Evolutionary conservation across 2,113 vertebrate genomes (phyloP).

Genomic region (Pangasianodon gigas): DNA sequence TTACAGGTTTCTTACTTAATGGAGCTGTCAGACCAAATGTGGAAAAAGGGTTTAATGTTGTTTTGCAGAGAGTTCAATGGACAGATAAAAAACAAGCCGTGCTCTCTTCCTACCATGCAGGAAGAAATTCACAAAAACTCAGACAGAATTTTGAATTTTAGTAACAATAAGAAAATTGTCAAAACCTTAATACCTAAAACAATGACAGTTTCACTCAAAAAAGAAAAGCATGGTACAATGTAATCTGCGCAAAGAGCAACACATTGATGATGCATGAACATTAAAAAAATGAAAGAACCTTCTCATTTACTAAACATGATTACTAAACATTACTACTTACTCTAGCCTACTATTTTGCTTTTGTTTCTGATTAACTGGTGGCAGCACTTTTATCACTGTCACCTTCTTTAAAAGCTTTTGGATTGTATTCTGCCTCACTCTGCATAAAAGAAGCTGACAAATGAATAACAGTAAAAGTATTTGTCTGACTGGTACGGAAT

Average conservation of each 20-base stretch:
- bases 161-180: too few relatives aligned
- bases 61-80: too few relatives aligned
- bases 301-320: background rate
- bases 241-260: too few relatives aligned
- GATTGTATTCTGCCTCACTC: background rate
- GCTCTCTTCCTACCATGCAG: too few relatives aligned
- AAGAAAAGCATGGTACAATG: background rate
- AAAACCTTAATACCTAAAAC: background rate
- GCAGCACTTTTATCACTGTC: background rate
- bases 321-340: background rate
- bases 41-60: too few relatives aligned
- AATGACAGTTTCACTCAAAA: background rate
- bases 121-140: too few relatives aligned
- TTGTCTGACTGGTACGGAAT: background rate
- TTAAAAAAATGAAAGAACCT: too few relatives aligned
- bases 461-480: background rate
- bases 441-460: background rate
- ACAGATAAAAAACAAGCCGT: too few relatives aligned
- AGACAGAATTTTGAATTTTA: too few relatives aligned
- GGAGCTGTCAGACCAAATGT: too few relatives aligned
- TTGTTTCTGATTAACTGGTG: background rate
- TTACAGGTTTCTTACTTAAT: background rate
- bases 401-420: background rate
- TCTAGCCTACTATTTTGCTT: background rate
- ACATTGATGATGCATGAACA: too few relatives aligned